Percentiles rank a stretch among this genome's conserved stretches.
These are phyloP conservation scores for Notospermus geniculatus DNA, from an alignment of 1,140 invertebrate genomes.

Conservation along the genomic window DNA sequence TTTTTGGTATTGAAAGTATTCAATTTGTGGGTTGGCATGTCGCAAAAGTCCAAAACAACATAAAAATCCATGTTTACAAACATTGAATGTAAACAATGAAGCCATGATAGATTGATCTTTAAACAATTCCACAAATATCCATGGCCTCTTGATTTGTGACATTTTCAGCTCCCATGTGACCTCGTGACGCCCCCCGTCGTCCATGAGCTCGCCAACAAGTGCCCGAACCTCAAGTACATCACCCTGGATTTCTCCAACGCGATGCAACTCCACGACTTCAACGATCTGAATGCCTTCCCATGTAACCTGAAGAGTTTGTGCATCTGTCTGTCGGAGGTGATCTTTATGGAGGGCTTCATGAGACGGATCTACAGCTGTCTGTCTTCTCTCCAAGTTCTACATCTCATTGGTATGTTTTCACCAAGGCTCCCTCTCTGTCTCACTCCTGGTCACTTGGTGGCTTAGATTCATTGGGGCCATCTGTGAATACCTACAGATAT, in stretches of 20 bases:
- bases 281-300: slow-evolving; percentile 96
- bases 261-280: slow-evolving; percentile 98
- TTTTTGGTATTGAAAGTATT: too few species aligned
- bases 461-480: neutral
- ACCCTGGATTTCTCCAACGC: slow-evolving; percentile 96
- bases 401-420: slow-evolving; percentile 80
- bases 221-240: slow-evolving; percentile 96
- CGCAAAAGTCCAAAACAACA: too few species aligned
- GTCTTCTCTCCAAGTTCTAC: slow-evolving; percentile 96
- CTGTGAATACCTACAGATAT: neutral
- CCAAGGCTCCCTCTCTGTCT: neutral
- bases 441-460: too few species aligned
- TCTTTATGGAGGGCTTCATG: slow-evolving; percentile 99
- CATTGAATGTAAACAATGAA: too few species aligned
- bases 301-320: slow-evolving; percentile 96
- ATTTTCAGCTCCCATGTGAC: slow-evolving; percentile 97
- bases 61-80: too few species aligned
- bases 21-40: too few species aligned
- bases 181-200: slow-evolving; percentile 96
- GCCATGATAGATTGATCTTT: too few species aligned
- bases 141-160: slow-evolving; percentile 72
- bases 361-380: slow-evolving; percentile 99
- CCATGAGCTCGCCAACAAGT: slow-evolving; percentile 95
- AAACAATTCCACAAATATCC: too few species aligned
- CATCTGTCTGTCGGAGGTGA: slow-evolving; percentile 97